Evolutionary conservation across 2,113 vertebrate species (phyloP).

Genomic region (Nycticryphes semicollaris): DNA sequence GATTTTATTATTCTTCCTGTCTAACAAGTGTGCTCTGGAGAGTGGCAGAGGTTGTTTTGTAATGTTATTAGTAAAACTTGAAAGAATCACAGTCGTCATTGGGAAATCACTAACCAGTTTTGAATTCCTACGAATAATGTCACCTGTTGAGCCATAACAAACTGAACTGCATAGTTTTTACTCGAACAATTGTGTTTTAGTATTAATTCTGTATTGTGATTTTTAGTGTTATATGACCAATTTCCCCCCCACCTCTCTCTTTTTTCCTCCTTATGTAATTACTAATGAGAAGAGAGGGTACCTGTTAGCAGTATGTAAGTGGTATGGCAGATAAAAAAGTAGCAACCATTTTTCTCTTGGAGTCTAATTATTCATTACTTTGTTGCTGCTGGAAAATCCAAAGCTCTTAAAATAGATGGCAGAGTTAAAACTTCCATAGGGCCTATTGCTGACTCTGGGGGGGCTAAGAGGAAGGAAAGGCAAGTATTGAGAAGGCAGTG

Average conservation of each 20-base stretch:
- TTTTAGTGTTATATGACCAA: background rate
- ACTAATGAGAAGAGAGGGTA: background rate
- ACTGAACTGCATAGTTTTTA: background rate
- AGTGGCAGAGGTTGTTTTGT: background rate
- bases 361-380: background rate
- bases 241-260: accelerated
- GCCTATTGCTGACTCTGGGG: background rate
- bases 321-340: background rate
- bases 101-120: background rate
- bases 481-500: background rate
- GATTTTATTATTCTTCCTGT: background rate
- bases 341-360: background rate
- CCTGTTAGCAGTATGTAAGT: background rate
- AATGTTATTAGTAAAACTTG: background rate
- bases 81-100: background rate
- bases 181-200: background rate
- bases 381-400: background rate
- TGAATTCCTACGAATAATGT: background rate
- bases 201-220: background rate
- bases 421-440: background rate
- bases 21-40: background rate
- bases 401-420: background rate
- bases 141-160: background rate
- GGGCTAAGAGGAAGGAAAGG: background rate
- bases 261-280: background rate